Conservation (phyloP, 2,888 invertebrate species). For the Sphaerophoria taeniata region DNA sequence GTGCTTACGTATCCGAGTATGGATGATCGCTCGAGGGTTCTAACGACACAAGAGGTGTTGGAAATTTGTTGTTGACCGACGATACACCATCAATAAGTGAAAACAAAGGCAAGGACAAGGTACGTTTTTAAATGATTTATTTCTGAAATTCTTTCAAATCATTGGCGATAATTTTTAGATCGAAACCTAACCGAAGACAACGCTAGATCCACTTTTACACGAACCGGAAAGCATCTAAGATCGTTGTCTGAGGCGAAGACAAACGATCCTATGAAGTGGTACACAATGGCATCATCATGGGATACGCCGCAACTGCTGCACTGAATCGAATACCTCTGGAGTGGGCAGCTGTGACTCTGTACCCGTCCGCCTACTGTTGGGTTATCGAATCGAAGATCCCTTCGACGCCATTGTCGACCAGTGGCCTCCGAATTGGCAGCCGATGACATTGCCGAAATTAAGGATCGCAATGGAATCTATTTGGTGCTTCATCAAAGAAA, state of each 20-base stretch:
- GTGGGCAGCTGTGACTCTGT: conserved; percentile 92
- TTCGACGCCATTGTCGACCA: conserved; percentile 87
- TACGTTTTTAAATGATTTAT: conserved; percentile 47
- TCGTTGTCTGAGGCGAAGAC: conserved; percentile 89
- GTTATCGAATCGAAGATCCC: conserved; percentile 84
- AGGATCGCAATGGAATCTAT: conserved; percentile 78
- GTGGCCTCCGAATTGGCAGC: conserved; percentile 87
- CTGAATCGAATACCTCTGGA: conserved; percentile 92
- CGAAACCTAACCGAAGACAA: conserved; percentile 82
- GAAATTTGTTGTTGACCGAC: conserved; percentile 79
- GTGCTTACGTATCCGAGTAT: conserved; percentile 81
- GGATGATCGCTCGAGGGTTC: conserved; percentile 82
- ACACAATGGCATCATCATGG: no score
- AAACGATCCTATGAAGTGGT: conserved; percentile 84
- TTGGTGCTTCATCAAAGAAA: conserved; percentile 78
- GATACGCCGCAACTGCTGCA: no score
- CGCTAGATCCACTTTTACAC: no score
- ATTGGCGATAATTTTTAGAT: neutral
- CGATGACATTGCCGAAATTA: conserved; percentile 84
- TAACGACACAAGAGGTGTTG: conserved; percentile 80
- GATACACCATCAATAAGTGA: conserved; percentile 79
- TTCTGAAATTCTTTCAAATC: neutral
- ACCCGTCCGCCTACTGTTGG: conserved; percentile 85
- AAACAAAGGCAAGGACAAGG: conserved; percentile 75
- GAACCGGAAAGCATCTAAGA: conserved; percentile 85